A percentile compares a stretch with the other conserved stretches of the same genome.
These are phyloP conservation scores for Adela reaumurella DNA, from an alignment of 2,888 invertebrate genomes.

Conservation along the genomic window DNA sequence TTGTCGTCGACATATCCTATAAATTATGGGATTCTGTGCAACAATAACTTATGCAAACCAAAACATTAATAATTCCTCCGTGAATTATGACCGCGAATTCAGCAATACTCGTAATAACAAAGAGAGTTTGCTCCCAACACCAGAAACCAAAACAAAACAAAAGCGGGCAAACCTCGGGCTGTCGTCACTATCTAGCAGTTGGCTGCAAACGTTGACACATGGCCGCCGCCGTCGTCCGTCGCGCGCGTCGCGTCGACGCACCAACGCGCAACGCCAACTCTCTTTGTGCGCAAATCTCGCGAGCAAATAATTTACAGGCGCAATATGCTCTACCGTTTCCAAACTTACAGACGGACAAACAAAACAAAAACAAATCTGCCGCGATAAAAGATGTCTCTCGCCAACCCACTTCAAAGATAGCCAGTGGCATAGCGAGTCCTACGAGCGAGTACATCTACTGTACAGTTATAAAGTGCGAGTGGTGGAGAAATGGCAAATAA, in stretches of 20 bases:
- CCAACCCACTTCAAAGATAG: slow-evolving; percentile 35
- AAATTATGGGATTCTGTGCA: too few relatives aligned
- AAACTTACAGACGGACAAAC: slow-evolving; percentile 40
- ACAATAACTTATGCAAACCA: too few relatives aligned
- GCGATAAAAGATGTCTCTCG: slow-evolving; percentile 42
- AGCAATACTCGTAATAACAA: too few relatives aligned
- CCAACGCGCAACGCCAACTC: too few relatives aligned
- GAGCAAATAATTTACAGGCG: slow-evolving; percentile 46
- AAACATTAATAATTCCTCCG: too few relatives aligned
- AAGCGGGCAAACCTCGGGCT: slow-evolving; percentile 24
- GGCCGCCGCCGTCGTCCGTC: too few relatives aligned
- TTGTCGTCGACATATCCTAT: too few relatives aligned
- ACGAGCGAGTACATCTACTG: too few relatives aligned
- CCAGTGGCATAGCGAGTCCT: neutral
- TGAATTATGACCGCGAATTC: too few relatives aligned
- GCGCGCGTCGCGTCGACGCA: too few relatives aligned
- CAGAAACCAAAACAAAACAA: neutral
- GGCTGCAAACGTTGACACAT: slow-evolving; percentile 49
- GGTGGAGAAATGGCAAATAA: slow-evolving; percentile 11
- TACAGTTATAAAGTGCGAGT: slow-evolving; percentile 25
- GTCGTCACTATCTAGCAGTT: slow-evolving; percentile 7
- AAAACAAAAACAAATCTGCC: slow-evolving; percentile 38
- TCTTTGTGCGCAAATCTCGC: slow-evolving; percentile 51
- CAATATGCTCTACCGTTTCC: slow-evolving; percentile 43
- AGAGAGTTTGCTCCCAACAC: too few relatives aligned